Percentiles rank a stretch among this genome's conserved stretches.
These are phyloP conservation scores for Coregonus sp. DNA, from an alignment of 2,797 vertebrate species.

Conservation along the genomic window DNA sequence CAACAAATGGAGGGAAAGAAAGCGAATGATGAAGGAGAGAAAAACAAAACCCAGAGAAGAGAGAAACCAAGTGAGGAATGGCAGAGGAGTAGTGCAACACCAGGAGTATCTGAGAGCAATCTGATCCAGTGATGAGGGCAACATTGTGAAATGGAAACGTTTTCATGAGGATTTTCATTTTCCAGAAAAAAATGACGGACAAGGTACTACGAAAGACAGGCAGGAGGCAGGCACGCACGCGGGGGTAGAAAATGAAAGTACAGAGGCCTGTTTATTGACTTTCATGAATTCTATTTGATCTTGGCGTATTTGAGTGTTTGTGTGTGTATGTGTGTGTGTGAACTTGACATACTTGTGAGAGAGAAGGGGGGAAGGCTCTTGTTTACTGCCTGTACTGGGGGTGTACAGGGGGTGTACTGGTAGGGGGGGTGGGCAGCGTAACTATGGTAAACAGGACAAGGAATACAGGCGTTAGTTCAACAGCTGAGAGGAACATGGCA, in stretches of 20 bases:
- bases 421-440: not conserved
- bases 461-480: not conserved
- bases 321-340: not conserved
- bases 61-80: not conserved
- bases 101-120: not conserved
- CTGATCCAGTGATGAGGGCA: not conserved
- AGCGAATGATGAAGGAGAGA: no score
- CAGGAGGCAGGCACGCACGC: not conserved
- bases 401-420: not conserved
- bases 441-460: not conserved
- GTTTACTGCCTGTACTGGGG: not conserved
- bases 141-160: no score
- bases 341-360: not conserved
- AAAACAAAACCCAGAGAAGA: no score
- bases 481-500: not conserved
- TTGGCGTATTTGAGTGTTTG: not conserved
- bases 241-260: not conserved
- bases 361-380: not conserved
- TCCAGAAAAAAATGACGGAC: not conserved
- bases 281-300: constrained; percentile 3
- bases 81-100: not conserved
- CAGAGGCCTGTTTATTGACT: not conserved
- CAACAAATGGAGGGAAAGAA: not conserved
- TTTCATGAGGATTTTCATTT: not conserved
- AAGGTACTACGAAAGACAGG: not conserved